Conservation (phyloP, 64 coral and sea anemone genomes). For the Porites australiensis region DNA sequence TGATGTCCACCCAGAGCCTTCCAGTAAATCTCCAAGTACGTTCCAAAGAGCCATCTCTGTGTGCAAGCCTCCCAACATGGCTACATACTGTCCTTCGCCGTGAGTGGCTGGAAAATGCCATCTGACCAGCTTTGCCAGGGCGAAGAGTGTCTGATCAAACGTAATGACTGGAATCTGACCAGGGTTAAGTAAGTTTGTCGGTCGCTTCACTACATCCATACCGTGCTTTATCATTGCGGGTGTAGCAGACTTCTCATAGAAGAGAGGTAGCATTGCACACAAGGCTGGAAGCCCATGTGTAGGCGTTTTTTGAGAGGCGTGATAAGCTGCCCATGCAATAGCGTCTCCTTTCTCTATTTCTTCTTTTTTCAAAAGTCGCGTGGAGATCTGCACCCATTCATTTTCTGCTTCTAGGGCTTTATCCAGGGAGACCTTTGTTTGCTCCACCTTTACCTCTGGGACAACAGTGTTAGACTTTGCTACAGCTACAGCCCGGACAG, state of each 20-base stretch:
- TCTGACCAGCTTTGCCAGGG: constrained; percentile 39
- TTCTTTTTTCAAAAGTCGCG: constrained; percentile 32
- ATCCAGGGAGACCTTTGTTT: too few relatives aligned
- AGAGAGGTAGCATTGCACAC: background rate
- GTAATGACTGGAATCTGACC: constrained; percentile 35
- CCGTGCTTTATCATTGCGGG: too few relatives aligned
- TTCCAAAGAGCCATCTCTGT: constrained; percentile 61
- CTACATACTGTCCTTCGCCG: constrained; percentile 42
- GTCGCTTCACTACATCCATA: too few relatives aligned
- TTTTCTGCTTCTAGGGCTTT: too few relatives aligned
- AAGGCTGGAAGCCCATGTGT: background rate
- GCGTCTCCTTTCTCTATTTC: background rate
- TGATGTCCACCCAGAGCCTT: constrained; percentile 19
- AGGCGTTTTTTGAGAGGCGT: background rate
- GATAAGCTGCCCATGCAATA: constrained; percentile 38
- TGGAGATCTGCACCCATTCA: too few relatives aligned
- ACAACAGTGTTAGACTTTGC: too few relatives aligned
- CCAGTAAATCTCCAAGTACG: constrained; percentile 26
- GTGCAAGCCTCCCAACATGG: constrained; percentile 54
- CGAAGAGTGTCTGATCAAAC: constrained; percentile 46
- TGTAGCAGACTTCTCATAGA: too few relatives aligned
- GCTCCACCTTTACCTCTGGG: too few relatives aligned
- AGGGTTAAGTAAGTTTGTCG: constrained; percentile 29
- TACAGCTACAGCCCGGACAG: too few relatives aligned
- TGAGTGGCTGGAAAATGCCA: constrained; percentile 53